Percentiles rank a stretch among this genome's conserved stretches.
Evolutionary conservation across 2,113 vertebrate genomes (phyloP).

Genomic region (Ramphastos sulfuratus): DNA sequence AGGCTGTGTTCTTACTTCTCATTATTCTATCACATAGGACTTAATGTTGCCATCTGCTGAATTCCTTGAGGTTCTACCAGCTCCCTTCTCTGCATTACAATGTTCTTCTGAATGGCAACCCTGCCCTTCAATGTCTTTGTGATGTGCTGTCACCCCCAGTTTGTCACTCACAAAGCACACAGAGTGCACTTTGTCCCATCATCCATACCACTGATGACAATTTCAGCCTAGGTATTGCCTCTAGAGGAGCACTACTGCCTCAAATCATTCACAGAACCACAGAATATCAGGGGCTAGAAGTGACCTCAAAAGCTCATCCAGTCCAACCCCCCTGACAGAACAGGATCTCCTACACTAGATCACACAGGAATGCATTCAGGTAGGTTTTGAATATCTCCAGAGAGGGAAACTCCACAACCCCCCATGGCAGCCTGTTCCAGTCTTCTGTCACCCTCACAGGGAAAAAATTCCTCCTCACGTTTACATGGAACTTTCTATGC

Average conservation of each 20-base stretch:
- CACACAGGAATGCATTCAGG: no score
- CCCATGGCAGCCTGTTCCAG: no score
- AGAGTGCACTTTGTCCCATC: neutral
- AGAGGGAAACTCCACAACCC: no score
- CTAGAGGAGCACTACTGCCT: neutral
- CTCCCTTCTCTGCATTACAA: neutral
- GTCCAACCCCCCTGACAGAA: no score
- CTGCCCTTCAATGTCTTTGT: neutral
- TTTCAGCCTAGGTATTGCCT: rapidly evolving
- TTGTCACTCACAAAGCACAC: neutral
- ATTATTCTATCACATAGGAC: neutral
- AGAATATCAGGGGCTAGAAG: no score
- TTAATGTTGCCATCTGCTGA: neutral
- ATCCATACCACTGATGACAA: neutral
- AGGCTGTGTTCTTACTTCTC: neutral
- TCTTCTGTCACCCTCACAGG: no score
- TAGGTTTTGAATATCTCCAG: no score
- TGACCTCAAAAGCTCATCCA: no score
- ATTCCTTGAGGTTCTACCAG: neutral
- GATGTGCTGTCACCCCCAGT: neutral
- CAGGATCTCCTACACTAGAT: no score
- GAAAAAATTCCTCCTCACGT: no score
- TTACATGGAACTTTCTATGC: no score
- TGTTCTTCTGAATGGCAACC: neutral
- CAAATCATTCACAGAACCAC: neutral